Conservation (phyloP, 2,888 invertebrate genomes). For the Encarsia formosa region DNA sequence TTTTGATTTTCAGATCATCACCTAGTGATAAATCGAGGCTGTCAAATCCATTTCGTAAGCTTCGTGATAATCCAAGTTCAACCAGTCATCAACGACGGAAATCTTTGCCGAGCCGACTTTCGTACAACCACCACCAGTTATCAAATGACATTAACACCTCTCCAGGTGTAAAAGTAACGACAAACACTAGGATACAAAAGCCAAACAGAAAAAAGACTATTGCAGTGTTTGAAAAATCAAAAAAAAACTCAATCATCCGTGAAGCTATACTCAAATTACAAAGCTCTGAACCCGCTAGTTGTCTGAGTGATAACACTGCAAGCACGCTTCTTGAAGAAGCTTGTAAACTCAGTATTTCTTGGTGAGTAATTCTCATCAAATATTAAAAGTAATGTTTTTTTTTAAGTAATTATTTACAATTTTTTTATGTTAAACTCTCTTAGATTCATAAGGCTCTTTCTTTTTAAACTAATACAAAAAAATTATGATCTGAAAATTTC, state of each 20-base stretch:
- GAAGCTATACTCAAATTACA: slow-evolving; percentile 46
- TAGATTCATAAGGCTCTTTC: no score
- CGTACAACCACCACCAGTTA: no score
- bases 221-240: slow-evolving; percentile 33
- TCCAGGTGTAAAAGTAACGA: no score
- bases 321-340: slow-evolving; percentile 39
- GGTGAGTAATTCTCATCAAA: no score
- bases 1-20: background rate
- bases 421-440: no score
- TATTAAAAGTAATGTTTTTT: no score
- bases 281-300: slow-evolving; percentile 32
- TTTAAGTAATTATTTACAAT: no score
- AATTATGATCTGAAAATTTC: no score
- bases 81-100: slow-evolving; percentile 28
- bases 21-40: background rate
- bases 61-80: no score
- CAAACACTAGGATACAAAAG: background rate
- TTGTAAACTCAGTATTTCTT: slow-evolving; percentile 40
- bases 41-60: slow-evolving; percentile 9
- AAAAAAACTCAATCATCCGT: slow-evolving; percentile 41
- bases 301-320: slow-evolving; percentile 36
- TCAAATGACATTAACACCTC: no score
- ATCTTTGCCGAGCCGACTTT: slow-evolving; percentile 39
- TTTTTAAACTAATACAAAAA: no score
- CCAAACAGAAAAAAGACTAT: slow-evolving; percentile 27